Evolutionary conservation across 2,113 vertebrate genomes (phyloP).

Genomic region (Chauna torquata): DNA sequence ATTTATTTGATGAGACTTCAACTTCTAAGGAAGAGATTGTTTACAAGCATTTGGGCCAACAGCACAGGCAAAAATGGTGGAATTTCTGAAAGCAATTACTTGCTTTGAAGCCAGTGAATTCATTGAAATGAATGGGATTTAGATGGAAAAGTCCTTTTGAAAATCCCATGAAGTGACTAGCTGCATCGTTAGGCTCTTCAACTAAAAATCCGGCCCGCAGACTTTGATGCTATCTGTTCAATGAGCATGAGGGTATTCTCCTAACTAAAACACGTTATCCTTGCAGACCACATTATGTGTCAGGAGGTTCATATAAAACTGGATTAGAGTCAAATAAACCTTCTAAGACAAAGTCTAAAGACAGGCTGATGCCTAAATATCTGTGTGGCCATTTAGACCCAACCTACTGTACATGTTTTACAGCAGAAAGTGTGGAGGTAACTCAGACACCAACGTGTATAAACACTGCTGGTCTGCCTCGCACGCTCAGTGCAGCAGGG

Average conservation of each 20-base stretch:
- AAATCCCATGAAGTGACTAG: neutral
- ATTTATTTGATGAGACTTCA: neutral
- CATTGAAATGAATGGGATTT: neutral
- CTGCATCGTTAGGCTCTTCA: neutral
- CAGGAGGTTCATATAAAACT: neutral
- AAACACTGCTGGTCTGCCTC: neutral
- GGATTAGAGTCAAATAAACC: neutral
- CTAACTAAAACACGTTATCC: accelerated
- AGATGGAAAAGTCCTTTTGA: neutral
- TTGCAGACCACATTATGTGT: neutral
- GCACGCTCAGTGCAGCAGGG: accelerated
- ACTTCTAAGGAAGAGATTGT: neutral
- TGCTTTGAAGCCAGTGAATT: neutral
- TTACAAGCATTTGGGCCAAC: neutral
- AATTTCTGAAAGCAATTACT: neutral
- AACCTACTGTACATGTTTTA: neutral
- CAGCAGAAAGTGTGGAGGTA: neutral
- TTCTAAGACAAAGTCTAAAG: neutral
- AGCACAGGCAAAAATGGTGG: neutral
- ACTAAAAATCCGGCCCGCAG: neutral
- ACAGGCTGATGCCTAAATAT: neutral
- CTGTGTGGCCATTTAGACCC: accelerated
- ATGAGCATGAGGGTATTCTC: neutral
- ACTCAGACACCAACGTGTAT: neutral
- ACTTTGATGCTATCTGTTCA: neutral